Evolutionary conservation across 2,797 vertebrate genomes (phyloP).

Genomic region (Cirrhinus molitorella): DNA sequence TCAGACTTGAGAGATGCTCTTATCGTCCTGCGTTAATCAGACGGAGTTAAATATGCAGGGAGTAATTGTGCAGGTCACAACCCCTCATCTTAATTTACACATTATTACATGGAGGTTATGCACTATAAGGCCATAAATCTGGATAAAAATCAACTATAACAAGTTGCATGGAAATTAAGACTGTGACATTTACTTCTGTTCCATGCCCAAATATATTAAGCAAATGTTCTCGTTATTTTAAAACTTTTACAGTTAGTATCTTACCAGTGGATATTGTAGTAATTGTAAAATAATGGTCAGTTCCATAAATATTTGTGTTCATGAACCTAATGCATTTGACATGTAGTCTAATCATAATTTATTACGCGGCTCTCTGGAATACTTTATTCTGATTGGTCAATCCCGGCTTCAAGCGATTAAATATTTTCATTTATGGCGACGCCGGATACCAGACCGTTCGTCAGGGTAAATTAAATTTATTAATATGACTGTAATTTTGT

Average conservation of each 20-base stretch:
- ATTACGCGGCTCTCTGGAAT: background rate
- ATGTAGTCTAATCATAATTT: background rate
- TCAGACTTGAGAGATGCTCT: constrained; percentile 58
- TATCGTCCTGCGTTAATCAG: constrained; percentile 56
- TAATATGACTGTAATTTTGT: background rate
- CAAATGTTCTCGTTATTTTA: background rate
- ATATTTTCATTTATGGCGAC: background rate
- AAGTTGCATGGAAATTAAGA: constrained; percentile 23
- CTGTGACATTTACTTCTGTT: constrained; percentile 21
- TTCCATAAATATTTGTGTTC: background rate
- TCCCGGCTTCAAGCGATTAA: background rate
- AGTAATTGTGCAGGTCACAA: constrained; percentile 61
- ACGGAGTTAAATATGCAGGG: constrained; percentile 60
- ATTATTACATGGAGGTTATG: constrained; percentile 35
- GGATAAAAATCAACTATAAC: constrained; percentile 40
- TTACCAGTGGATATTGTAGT: background rate
- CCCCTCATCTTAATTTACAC: constrained; percentile 58
- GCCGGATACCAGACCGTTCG: background rate
- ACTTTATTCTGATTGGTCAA: background rate
- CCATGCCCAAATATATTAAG: background rate
- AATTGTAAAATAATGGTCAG: background rate
- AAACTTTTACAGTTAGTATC: background rate
- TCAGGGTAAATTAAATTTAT: background rate
- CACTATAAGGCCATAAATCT: constrained; percentile 43
- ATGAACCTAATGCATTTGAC: background rate